Percentiles rank a stretch among this genome's conserved stretches.
Conservation (phyloP, 2,888 invertebrate species). For the Dastarcus helophoroides region DNA sequence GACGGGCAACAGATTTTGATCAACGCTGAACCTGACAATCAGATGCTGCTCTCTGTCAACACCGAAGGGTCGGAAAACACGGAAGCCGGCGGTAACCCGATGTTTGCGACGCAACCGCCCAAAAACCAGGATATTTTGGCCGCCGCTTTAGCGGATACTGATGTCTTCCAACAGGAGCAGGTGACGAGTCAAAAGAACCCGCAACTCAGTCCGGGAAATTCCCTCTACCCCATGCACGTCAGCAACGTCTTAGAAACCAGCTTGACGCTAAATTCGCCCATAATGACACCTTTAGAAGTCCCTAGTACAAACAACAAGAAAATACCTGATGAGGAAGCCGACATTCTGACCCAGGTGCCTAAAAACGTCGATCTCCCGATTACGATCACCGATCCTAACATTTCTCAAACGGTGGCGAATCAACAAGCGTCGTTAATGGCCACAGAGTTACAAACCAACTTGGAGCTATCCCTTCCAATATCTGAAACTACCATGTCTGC, state of each 20-base stretch:
- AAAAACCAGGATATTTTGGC: conserved; percentile 61
- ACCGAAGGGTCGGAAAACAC: conserved; percentile 19
- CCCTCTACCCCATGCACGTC: conserved; percentile 45
- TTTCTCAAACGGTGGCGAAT: conserved; percentile 43
- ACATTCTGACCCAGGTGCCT: conserved; percentile 34
- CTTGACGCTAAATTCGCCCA: conserved; percentile 62
- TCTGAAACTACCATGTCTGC: conserved; percentile 52
- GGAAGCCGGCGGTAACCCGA: conserved; percentile 28
- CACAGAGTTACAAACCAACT: conserved; percentile 26
- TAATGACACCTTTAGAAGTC: conserved; percentile 70
- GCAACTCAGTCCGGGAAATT: conserved; percentile 48
- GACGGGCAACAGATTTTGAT: conserved; percentile 40
- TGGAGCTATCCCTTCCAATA: conserved; percentile 61
- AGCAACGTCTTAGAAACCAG: conserved; percentile 65
- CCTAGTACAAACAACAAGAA: conserved; percentile 43
- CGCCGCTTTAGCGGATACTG: conserved; percentile 63
- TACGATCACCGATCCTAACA: conserved; percentile 64
- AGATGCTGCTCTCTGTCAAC: conserved; percentile 25
- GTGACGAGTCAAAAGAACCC: conserved; percentile 36
- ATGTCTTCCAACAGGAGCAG: conserved; percentile 52
- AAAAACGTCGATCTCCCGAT: conserved; percentile 64
- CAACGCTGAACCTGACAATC: conserved; percentile 31
- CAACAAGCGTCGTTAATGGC: conserved; percentile 29
- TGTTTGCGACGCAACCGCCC: conserved; percentile 27
- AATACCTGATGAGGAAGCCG: conserved; percentile 29